Percentiles rank a stretch among this genome's conserved stretches.
phyloP scores from a whole-genome alignment of 2,797 vertebrate species.

The Brotula barbata region DNA sequence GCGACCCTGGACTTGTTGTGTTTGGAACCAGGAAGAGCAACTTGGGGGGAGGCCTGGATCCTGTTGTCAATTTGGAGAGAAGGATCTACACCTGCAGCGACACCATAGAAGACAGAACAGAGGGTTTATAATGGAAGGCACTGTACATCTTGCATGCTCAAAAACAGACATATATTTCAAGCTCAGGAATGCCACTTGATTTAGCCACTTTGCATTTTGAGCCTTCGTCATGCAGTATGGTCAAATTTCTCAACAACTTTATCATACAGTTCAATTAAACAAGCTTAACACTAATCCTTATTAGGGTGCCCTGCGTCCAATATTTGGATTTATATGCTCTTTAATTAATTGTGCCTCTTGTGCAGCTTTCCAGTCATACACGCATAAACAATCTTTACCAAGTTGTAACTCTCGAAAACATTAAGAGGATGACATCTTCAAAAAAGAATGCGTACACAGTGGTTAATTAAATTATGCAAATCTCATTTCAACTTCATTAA shows the following conservation, averaged over 20 bases:
- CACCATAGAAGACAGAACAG: slow-evolving; percentile 14
- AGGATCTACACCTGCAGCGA: slow-evolving; percentile 86
- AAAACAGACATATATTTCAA: slow-evolving; percentile 6
- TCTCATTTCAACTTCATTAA: slow-evolving; percentile 48
- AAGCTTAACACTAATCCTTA: slow-evolving; percentile 55
- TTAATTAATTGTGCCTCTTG: slow-evolving; percentile 57
- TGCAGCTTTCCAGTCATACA: slow-evolving; percentile 22
- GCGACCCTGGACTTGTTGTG: slow-evolving; percentile 85
- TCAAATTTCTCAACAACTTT: slow-evolving; percentile 32
- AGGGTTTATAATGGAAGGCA: background rate
- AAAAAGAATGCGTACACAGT: slow-evolving; percentile 11
- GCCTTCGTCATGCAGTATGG: slow-evolving; percentile 1
- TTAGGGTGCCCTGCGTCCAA: slow-evolving; percentile 48
- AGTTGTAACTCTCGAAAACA: slow-evolving; percentile 42
- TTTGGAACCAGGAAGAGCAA: slow-evolving; percentile 72
- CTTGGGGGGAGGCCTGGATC: slow-evolving; percentile 80
- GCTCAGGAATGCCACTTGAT: background rate
- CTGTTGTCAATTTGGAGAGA: slow-evolving; percentile 88
- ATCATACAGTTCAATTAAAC: slow-evolving; percentile 20
- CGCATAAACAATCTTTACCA: slow-evolving; percentile 6
- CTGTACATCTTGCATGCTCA: background rate
- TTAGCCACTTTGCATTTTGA: slow-evolving; percentile 6
- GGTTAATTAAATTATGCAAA: slow-evolving; percentile 48
- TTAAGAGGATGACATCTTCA: slow-evolving; percentile 48
- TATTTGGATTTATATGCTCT: slow-evolving; percentile 43